Base-by-base conservation (phyloP, 2,797 vertebrate genomes). In the Spinus pinus region DNA sequence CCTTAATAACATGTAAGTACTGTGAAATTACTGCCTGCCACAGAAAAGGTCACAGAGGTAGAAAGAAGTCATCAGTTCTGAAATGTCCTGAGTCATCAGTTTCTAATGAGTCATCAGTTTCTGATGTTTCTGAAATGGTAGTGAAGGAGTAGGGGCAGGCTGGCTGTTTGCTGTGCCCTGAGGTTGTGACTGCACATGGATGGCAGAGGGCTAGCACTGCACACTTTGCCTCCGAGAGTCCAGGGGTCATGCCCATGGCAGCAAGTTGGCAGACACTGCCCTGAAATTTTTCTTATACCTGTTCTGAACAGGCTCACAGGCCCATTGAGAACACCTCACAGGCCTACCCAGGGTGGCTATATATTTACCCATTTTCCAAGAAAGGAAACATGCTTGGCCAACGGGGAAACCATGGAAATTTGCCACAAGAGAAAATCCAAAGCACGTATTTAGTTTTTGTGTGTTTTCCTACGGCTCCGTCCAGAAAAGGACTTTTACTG, bases 191-290 rank as follows among this genome's bases (percentile, higher is more conserved):
- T 39, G 6, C 2, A 37, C 37, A 0, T 10, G 14, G 12, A 27
- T 1, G 2, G 20, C 25, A 81, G 61, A 73, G 31, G 19, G 42
- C 65, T 74, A 53, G 28, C 21, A 74, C 31, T 0, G 1, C n/a
- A 31, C 16, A 14, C 10, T n/a, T 72, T 42, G 12, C 14, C n/a
- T 64, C 49, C 37, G 22, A 51, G 21, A 58, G 42, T 25, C 22
- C 22, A 12, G 0, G 0, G 44, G 5, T 47, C 7, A 10, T 16
- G 9, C 19, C 6, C 6, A 6, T 3, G 28, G 41, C 17, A 69
- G 23, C 24, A 66, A n/a, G 6, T 5, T 42, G 27, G 16, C 27
- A 57, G 27, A 7, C 30, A 24, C 18, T 31, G 31, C 39, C 28
- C 33, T 27, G 14, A 21, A 19, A 22, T 42, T 39, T 51, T 31